phyloP scores from a whole-genome alignment of 2,113 vertebrate species.

The Polyodon spathula region DNA sequence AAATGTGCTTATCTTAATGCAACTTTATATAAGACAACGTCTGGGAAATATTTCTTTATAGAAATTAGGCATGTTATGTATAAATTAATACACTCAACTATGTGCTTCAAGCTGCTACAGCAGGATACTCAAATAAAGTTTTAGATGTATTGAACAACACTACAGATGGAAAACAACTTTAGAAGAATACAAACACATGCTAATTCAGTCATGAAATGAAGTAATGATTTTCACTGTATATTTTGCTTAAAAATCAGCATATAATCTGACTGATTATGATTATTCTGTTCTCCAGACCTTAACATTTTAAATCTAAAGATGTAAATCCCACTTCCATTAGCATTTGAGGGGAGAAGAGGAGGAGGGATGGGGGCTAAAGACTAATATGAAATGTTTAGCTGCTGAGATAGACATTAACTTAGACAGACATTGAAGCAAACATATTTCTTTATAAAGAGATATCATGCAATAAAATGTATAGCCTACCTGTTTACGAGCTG shows the following conservation, averaged over 20 bases:
- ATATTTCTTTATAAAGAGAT: slow-evolving; percentile 7
- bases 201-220: slow-evolving; percentile 47
- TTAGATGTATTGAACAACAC: too few relatives aligned
- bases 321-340: slow-evolving; percentile 41
- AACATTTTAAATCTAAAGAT: slow-evolving; percentile 39
- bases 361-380: slow-evolving; percentile 9
- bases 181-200: slow-evolving; percentile 38
- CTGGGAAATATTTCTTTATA: too few relatives aligned
- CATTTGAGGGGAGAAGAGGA: slow-evolving; percentile 21
- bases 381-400: slow-evolving; percentile 27
- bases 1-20: too few relatives aligned
- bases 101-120: too few relatives aligned
- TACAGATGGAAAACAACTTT: slow-evolving; percentile 28
- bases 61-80: too few relatives aligned
- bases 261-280: slow-evolving; percentile 43
- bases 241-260: slow-evolving; percentile 45
- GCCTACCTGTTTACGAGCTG: slow-evolving; percentile 50
- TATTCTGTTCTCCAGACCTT: slow-evolving; percentile 47
- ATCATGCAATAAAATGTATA: slow-evolving; percentile 23
- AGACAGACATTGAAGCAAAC: too few relatives aligned
- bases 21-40: too few relatives aligned
- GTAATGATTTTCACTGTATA: slow-evolving; percentile 37
- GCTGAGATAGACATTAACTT: slow-evolving; percentile 37
- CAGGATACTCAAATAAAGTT: too few relatives aligned
- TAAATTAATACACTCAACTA: too few relatives aligned